Base-by-base conservation (phyloP, 2,888 invertebrate genomes). In the Punctoribates punctum region DNA sequence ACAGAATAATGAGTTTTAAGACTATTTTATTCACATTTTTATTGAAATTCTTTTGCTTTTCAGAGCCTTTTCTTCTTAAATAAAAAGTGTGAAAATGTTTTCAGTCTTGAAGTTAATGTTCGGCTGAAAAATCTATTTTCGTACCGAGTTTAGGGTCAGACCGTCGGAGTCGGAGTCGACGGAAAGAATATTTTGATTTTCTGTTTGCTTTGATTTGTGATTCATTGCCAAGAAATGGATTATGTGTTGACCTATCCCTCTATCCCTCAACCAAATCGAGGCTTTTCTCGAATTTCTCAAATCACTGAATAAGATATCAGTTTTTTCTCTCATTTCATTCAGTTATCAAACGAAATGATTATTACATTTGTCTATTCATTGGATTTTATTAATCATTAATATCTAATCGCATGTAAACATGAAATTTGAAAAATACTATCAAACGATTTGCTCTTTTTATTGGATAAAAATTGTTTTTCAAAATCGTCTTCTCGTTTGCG, bases 181-280 rank as follows among this genome's bases (percentile, higher is more conserved):
- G 5, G 20, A n/a, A 34, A 34, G 34, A 34, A 34, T 34, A 34
- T 34, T 34, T 34, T 34, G 51, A 51, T n/a, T n/a, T 20, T 51
- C 5, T 51, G 11, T 51, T 51, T 51, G 3, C 51, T 20, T 20
- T 34, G 34, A 20, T 70, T 46, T 70, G 46, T 34, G 34, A 70
- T 46, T 38, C 70, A 70, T 34, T 65, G 70, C 70, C 70, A 70
- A 70, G 42, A 70, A 70, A 70, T 70, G 42, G 42, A 70, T 70
- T 48, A 48, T 48, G 48, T 34, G 34, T 34, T 34, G 34, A 3
- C 34, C 34, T 34, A 34, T 34, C 34, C 34, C 8, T 34, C 34
- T 34, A 34, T 34, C 34, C 34, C 8, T 34, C 34, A 34, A 34
- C 34, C 3, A 34, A 34, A 34, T 34, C n/a, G 34, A 34, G 34